Base-by-base conservation (phyloP, 2,113 vertebrate species). In the Anser cygnoides region DNA sequence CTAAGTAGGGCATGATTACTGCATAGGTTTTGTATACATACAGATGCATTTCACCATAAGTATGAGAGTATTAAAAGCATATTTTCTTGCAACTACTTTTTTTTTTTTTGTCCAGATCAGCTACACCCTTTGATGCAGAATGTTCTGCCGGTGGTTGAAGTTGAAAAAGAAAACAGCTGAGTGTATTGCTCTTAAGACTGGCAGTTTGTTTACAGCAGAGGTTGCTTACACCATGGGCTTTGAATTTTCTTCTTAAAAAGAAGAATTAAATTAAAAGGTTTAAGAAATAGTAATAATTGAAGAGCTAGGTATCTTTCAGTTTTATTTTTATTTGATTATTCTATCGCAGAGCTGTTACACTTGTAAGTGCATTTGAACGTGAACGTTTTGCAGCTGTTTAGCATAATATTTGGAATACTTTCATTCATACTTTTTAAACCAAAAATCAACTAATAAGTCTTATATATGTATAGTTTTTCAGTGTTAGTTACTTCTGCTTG, bases 311-410 rank as follows among this genome's bases (percentile, higher is more conserved):
- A 54, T 57, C 83, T 84, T 19, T n/a, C 59, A 49, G 39, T 84
- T 41, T 52, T 70, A 10, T 84, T 93, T 95, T 21, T 89, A 85
- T 95, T 21, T 87, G 87, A 94, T 77, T 89, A 59, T 75, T 89
- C n/a, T 84, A 81, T 76, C 89, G 6, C 41, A 83, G 70, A 80
- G 41, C 73, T 46, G 41, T 66, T 90, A 65, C 13, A 19, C n/a
- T 78, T 54, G 21, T n/a, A 52, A 63, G 46, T 31, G 59, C 50
- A 16, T 54, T 66, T 80, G 50, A 77, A 39, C 39, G 59, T 35
- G 61, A 52, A 50, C 15, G 39, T 39, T 62, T 78, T 63, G 19
- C 15, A 52, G 35, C 28, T 46, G 13, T 63, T 50, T 31, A 37
- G 26, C n/a, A 15, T 17, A 37, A 62, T 37, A 49, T 14, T 62